Evolutionary conservation across 2,888 invertebrate genomes (phyloP), one percentile per base, ranked within the genome.

Genomic region (Lordiphosa andalusiaca): DNA sequence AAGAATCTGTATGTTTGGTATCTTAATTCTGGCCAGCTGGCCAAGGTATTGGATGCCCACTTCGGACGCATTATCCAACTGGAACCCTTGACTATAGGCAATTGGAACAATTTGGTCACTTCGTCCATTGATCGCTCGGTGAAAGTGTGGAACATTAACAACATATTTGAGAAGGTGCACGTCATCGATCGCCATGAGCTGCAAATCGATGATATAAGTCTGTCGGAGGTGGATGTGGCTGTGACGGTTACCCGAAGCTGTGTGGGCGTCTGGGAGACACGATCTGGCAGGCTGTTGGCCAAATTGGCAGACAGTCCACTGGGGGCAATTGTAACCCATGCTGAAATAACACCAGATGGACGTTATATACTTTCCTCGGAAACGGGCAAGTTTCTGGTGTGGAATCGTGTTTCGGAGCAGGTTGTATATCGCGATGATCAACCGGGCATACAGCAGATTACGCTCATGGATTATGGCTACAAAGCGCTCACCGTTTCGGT

Each of bases 71-170:
- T 99, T 9, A 96, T 99, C 55, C 96, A 97, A 75, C 90, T 99
- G 57, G 95, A 95, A 73, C 94, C 97, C 0, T 90, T 98, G 37
- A 96, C 95, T 0, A 93, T 96, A 12, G 96, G 95, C 0, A 93
- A 94, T 67, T 97, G 97, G 97, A 97, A 97, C 88, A 96, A 95
- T 88, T 94, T 98, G 4, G 96, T 99, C 46, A 98, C 99, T 0
- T 98, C 98, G 0, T 98, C 98, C 0, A 98, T 99, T 47, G 99
- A 99, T 89, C 93, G 98, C 61, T 97, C 98, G 0, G 98, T 99
- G 6, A 99, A 99, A 91, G 97, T 98, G 4, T 99, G 99, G 99
- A 99, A 99, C 88, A 97, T 99, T 55, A 98, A 98, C 89, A 99
- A 99, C 88, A 98, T 99, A 70, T 97, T 98, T 85, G 98, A 99